Evolutionary conservation across 2,888 invertebrate species (phyloP).

Genomic region (Atrina japonica): DNA sequence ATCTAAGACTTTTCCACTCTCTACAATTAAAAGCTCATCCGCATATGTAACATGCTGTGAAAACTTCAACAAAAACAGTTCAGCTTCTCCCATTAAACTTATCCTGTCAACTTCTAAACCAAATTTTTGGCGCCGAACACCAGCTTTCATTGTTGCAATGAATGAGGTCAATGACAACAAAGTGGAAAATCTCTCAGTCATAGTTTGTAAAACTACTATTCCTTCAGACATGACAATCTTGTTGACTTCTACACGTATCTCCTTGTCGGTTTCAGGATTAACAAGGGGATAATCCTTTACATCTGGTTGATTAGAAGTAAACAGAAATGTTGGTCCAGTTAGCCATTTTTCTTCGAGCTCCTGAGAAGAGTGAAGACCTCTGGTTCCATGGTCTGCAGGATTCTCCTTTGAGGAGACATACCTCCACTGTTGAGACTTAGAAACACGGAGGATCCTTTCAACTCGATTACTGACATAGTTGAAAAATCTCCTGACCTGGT

Average conservation of each 20-base stretch:
- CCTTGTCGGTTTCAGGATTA: background rate
- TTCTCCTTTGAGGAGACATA: constrained; percentile 40
- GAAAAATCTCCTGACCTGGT: constrained; percentile 42
- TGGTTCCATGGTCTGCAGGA: constrained; percentile 46
- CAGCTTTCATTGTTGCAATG: no score
- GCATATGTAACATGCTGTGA: no score
- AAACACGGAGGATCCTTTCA: constrained; percentile 18
- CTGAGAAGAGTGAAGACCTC: constrained; percentile 5
- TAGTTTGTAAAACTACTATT: no score
- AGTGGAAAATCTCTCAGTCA: no score
- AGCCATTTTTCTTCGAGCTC: constrained; percentile 37
- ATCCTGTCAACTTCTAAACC: no score
- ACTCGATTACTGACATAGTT: constrained; percentile 49
- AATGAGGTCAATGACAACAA: no score
- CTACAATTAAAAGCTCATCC: constrained; percentile 17
- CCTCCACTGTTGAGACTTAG: constrained; percentile 46
- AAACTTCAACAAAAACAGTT: no score
- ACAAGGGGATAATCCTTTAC: background rate
- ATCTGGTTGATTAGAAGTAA: no score
- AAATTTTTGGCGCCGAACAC: no score
- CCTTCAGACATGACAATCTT: background rate
- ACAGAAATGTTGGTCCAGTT: constrained; percentile 26
- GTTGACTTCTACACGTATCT: background rate
- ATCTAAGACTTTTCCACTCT: constrained; percentile 32
- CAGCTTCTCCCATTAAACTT: no score